Percentiles rank a stretch among this genome's conserved stretches.
phyloP scores from a whole-genome alignment of 2,888 invertebrate genomes.

The Eupithecia centaureata region DNA sequence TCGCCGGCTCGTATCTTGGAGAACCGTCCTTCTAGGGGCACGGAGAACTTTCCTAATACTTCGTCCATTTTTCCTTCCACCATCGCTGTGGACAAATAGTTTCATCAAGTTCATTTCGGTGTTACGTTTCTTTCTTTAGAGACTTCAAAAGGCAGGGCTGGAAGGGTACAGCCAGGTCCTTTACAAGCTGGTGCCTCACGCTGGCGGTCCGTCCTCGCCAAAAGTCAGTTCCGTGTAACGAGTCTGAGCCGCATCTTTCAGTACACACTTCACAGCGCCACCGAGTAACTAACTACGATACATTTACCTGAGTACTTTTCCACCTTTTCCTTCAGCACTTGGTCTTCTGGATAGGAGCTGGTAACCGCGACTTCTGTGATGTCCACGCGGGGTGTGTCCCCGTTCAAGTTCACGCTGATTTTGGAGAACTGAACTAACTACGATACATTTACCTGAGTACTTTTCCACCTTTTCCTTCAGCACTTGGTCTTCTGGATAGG shows the following conservation, averaged over 20 bases:
- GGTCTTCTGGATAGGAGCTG: constrained; percentile 88
- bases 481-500: constrained; percentile 87
- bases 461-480: constrained; percentile 89
- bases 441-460: constrained; percentile 82
- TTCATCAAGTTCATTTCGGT: no score
- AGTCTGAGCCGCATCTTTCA: no score
- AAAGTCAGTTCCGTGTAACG: no score
- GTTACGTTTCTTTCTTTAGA: no score
- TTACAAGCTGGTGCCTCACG: no score
- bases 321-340: constrained; percentile 87
- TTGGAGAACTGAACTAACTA: constrained; percentile 95
- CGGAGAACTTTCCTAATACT: constrained; percentile 91
- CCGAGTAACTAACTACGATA: no score
- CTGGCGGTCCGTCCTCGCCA: no score
- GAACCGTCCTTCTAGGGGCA: constrained; percentile 95
- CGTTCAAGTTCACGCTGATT: constrained; percentile 87
- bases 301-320: constrained; percentile 89
- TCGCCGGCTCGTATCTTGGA: constrained; percentile 90
- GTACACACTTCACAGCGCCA: no score
- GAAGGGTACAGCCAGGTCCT: no score
- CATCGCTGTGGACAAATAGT: constrained; percentile 81
- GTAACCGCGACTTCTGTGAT: constrained; percentile 89
- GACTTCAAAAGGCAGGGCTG: no score
- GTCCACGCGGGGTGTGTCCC: constrained; percentile 80
- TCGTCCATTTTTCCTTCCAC: constrained; percentile 94